A percentile compares a stretch with the other conserved stretches of the same genome.
These are phyloP conservation scores for Elgonia sp. DNA, from an alignment of 2,888 invertebrate genomes.

Conservation along the genomic window DNA sequence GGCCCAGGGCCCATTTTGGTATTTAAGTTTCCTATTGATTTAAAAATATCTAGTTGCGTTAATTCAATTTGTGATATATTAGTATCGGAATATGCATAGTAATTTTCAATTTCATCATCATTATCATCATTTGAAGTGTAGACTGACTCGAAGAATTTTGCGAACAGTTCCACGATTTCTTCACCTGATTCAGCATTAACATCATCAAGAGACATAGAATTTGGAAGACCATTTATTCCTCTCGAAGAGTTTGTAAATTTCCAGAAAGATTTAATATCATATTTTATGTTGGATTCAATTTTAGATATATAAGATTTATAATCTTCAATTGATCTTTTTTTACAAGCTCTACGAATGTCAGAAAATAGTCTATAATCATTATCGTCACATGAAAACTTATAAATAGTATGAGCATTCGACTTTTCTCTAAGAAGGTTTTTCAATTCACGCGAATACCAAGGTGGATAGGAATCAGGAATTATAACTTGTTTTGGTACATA, in stretches of 20 bases:
- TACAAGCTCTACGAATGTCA: neutral
- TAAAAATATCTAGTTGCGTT: too few relatives aligned
- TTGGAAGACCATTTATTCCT: neutral
- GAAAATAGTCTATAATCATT: neutral
- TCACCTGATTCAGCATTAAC: neutral
- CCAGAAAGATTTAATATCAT: constrained; percentile 12
- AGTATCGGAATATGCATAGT: too few relatives aligned
- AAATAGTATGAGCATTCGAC: neutral
- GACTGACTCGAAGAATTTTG: constrained; percentile 1
- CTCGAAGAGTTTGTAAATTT: neutral
- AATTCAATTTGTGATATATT: too few relatives aligned
- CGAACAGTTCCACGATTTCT: constrained; percentile 7
- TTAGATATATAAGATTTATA: neutral
- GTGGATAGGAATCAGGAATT: neutral
- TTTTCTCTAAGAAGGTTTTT: neutral
- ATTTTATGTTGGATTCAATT: too few relatives aligned
- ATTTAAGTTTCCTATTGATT: too few relatives aligned
- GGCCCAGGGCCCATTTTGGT: neutral
- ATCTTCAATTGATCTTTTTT: neutral
- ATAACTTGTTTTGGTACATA: constrained; percentile 7
- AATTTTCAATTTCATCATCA: too few relatives aligned
- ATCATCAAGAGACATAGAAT: neutral
- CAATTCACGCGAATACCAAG: neutral
- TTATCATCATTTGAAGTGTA: too few relatives aligned
- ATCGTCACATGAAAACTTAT: neutral